Base-by-base conservation (phyloP, 1,140 invertebrate species). In the Drosophila truncata region DNA sequence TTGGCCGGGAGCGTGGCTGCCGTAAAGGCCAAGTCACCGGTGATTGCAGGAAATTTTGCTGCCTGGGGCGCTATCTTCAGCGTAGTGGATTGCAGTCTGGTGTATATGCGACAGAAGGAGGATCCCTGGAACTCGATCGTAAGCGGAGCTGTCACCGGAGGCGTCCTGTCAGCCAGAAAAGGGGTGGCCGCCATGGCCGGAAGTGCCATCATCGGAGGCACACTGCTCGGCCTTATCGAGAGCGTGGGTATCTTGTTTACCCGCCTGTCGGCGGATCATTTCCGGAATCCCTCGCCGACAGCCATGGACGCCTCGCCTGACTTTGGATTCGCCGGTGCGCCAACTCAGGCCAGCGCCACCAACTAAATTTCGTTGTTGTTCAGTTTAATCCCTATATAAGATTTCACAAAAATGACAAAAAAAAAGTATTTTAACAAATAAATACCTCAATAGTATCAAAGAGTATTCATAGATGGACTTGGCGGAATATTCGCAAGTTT, bases 91-190 rank as follows among this genome's bases (percentile, higher is more conserved):
- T 99, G 99, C 93, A 96, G 97, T 31, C 93, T 99, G 76, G 97
- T 99, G 10, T 97, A 98, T 87, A 94, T 99, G 50, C 93, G 98
- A 50, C 96, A 98, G 93, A 99, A 99, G 92, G 99, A 99, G 95
- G 98, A 99, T 93, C 98, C 98, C 0, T 99, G 98, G 98, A 99
- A 98, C 93, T 99, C 98, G 1, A 99, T 99, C 39, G 97, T 98
- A 44, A 99, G 98, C 94, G 99, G 99, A 2, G 98, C 98, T 1
- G 94, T 97, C 0, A 99, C 99, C 42, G 99, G 99, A 33, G 99
- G 97, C 35, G 96, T 99, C 80, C 93, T 99, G 66, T 97, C 99
- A 20, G 97, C 98, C 14, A 95, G 99, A 94, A 98, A 97, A 94
- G 99, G 99, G 90, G 91, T 92, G 14, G 96, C 96, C 54, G 97